Evolutionary conservation across 2,888 invertebrate genomes (phyloP).

Genomic region (Ichneumoninae sp.): DNA sequence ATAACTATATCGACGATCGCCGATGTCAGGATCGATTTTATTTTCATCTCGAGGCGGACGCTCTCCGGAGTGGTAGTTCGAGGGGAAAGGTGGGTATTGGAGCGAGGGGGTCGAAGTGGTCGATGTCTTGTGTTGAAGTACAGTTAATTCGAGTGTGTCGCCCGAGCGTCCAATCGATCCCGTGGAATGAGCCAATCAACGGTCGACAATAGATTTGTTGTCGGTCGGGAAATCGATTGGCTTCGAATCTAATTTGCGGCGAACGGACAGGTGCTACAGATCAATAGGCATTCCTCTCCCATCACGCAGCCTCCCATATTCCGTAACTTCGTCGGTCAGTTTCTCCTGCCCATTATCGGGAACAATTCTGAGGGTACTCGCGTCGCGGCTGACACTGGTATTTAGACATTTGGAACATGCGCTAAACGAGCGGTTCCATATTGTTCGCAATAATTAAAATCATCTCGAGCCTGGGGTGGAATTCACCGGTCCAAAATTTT

Average conservation of each 20-base stretch:
- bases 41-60: neutral
- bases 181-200: conserved; percentile 70
- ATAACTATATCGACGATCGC: conserved; percentile 28
- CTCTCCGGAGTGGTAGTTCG: neutral
- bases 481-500: neutral
- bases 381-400: conserved; percentile 5
- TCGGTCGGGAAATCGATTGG: conserved; percentile 71
- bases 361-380: neutral
- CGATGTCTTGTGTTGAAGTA: conserved; percentile 42
- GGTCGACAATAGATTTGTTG: conserved; percentile 69
- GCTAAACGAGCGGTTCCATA: neutral
- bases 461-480: neutral
- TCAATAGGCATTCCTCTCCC: conserved; percentile 72
- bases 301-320: conserved; percentile 27
- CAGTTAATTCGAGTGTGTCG: conserved; percentile 65
- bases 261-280: conserved; percentile 70
- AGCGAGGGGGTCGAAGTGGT: neutral
- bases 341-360: neutral
- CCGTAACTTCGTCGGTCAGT: conserved; percentile 41
- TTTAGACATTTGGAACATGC: conserved; percentile 14
- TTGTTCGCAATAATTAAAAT: conserved; percentile 45
- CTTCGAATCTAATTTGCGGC: conserved; percentile 74
- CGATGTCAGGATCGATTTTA: conserved; percentile 8
- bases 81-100: conserved; percentile 1
- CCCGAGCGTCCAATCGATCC: conserved; percentile 50